Percentiles rank a stretch among this genome's conserved stretches.
phyloP scores from a whole-genome alignment of 2,888 invertebrate species.

The Achlya flavicornis region DNA sequence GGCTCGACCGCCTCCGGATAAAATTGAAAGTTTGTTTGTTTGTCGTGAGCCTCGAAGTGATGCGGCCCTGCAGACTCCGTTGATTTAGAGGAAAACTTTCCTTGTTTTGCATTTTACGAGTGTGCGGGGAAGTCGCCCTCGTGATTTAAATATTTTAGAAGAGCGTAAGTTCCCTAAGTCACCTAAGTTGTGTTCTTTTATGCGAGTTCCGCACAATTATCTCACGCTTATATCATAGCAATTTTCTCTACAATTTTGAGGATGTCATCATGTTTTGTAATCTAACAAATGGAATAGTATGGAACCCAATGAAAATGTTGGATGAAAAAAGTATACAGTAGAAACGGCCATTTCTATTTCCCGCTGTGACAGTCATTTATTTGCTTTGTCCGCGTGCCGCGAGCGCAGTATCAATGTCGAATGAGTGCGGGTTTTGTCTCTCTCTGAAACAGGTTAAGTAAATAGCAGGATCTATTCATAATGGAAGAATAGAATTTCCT shows the following conservation, averaged over 20 bases:
- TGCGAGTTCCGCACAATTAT: constrained; percentile 57
- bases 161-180: constrained; percentile 69
- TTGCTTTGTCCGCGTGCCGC: constrained; percentile 57
- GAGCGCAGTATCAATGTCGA: constrained; percentile 49
- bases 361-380: constrained; percentile 59
- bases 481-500: constrained; percentile 59
- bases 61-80: constrained; percentile 55
- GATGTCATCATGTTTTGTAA: neutral
- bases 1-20: constrained; percentile 46
- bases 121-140: constrained; percentile 69
- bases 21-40: constrained; percentile 75
- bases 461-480: constrained; percentile 70
- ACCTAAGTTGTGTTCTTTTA: constrained; percentile 69
- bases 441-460: constrained; percentile 73
- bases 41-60: constrained; percentile 51
- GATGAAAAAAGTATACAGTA: constrained; percentile 40
- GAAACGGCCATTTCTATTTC: constrained; percentile 56
- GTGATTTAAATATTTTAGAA: constrained; percentile 79
- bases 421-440: constrained; percentile 59
- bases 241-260: neutral
- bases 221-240: constrained; percentile 40
- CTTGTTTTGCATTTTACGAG: constrained; percentile 79
- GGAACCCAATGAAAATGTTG: constrained; percentile 19
- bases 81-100: constrained; percentile 78
- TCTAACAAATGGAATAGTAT: neutral